phyloP scores from a whole-genome alignment of 2,113 vertebrate species.

The Piprites chloris region DNA sequence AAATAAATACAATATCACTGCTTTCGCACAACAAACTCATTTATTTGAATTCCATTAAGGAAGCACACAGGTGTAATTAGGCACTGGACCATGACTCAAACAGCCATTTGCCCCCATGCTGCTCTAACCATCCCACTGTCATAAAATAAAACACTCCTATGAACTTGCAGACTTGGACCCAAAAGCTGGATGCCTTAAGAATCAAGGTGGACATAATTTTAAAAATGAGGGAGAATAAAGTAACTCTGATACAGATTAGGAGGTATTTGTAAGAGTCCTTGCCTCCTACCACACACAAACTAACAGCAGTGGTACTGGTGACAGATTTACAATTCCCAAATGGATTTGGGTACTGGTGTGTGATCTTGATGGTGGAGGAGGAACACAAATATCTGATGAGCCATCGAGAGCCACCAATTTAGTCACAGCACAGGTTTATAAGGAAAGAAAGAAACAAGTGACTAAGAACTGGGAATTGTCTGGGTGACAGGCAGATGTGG shows the following conservation, averaged over 20 bases:
- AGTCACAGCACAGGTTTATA: neutral
- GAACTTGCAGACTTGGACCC: neutral
- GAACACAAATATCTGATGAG: neutral
- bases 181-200: neutral
- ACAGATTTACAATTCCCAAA: neutral
- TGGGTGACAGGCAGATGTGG: neutral
- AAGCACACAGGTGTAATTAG: slow-evolving; percentile 22
- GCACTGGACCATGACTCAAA: slow-evolving; percentile 13
- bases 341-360: neutral
- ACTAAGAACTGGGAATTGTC: neutral
- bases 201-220: neutral
- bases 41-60: slow-evolving; percentile 57
- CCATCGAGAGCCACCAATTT: neutral
- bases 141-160: neutral
- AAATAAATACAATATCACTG: slow-evolving; percentile 50
- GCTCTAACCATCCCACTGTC: neutral
- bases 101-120: neutral
- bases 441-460: neutral
- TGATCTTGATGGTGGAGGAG: neutral
- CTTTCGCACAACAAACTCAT: slow-evolving; percentile 17
- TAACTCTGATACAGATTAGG: neutral
- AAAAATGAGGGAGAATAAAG: neutral
- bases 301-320: neutral
- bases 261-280: neutral
- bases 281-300: neutral